These are phyloP conservation scores for Paraplagusia blochii DNA, from an alignment of 2,113 vertebrate genomes.

Conservation along the genomic window DNA sequence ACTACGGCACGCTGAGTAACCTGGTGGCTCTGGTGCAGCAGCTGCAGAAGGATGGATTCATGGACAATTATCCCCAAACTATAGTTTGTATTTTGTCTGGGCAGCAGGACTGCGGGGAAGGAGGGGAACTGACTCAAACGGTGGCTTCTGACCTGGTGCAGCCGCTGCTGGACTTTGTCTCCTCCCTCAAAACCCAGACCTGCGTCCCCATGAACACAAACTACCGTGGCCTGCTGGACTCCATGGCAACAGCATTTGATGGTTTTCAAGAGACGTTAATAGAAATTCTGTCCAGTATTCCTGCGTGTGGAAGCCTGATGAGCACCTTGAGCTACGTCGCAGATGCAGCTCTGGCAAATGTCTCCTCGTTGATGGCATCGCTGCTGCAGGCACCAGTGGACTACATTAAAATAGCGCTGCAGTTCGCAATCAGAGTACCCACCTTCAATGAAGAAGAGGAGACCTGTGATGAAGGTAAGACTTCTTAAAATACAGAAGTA, in stretches of 20 bases:
- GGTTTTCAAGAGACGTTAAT: constrained; percentile 52
- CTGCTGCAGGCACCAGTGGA: constrained; percentile 62
- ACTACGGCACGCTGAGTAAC: constrained; percentile 44
- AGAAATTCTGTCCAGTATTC: constrained; percentile 45
- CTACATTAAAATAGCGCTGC: constrained; percentile 65
- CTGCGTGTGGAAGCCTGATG: constrained; percentile 49
- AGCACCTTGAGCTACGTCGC: constrained; percentile 36
- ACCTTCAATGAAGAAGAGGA: constrained; percentile 49
- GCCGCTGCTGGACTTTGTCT: constrained; percentile 46
- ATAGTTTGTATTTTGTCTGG: constrained; percentile 69
- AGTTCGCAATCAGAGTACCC: constrained; percentile 68
- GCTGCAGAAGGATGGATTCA: constrained; percentile 39
- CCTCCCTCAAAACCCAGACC: constrained; percentile 53
- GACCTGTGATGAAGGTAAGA: constrained; percentile 73
- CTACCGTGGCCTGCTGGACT: constrained; percentile 29
- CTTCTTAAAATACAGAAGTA: too few relatives aligned
- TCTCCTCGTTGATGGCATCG: constrained; percentile 36
- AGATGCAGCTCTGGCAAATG: constrained; percentile 50
- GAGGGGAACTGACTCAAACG: constrained; percentile 61
- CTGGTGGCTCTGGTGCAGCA: constrained; percentile 49
- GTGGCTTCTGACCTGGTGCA: constrained; percentile 48
- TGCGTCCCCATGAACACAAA: constrained; percentile 35
- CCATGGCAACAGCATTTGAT: neutral
- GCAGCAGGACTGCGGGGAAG: constrained; percentile 63
- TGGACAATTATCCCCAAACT: constrained; percentile 59